phyloP scores from a whole-genome alignment of 1,140 invertebrate genomes.

The Anagrus nilaparvatae region DNA sequence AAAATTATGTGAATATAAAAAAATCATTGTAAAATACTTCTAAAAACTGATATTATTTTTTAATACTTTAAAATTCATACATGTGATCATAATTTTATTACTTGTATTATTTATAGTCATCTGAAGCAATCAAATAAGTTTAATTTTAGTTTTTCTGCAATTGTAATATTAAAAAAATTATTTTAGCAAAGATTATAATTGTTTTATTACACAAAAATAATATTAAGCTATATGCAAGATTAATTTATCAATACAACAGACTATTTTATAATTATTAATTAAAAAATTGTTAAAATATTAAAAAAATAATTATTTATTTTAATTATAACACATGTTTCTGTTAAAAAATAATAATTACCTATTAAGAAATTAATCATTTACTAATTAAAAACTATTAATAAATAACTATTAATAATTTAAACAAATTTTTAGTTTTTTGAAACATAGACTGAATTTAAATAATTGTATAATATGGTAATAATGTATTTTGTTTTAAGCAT shows the following conservation, averaged over 20 bases:
- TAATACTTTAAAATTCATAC: neutral
- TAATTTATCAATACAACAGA: too few relatives aligned
- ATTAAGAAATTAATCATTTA: neutral
- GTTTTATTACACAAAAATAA: neutral
- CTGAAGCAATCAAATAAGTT: slow-evolving; percentile 1
- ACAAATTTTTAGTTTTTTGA: neutral
- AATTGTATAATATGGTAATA: neutral
- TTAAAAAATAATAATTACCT: neutral
- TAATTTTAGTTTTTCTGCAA: neutral
- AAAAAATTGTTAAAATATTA: neutral
- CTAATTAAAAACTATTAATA: neutral
- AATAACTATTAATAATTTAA: neutral
- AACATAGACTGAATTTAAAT: neutral
- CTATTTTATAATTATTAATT: slow-evolving; percentile 1
- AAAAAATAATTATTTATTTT: neutral
- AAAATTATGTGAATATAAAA: too few relatives aligned
- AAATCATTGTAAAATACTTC: too few relatives aligned
- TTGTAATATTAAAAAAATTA: slow-evolving; percentile 4
- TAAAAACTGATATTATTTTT: too few relatives aligned
- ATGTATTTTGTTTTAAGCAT: slow-evolving; percentile 4
- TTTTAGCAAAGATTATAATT: neutral
- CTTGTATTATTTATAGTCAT: slow-evolving; percentile 2
- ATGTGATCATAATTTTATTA: neutral
- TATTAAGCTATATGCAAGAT: neutral
- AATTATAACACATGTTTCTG: too few relatives aligned